Evolutionary conservation across 1,140 invertebrate genomes (phyloP), one percentile per base, ranked within the genome.

Genomic region (Zaprionus gabonicus): DNA sequence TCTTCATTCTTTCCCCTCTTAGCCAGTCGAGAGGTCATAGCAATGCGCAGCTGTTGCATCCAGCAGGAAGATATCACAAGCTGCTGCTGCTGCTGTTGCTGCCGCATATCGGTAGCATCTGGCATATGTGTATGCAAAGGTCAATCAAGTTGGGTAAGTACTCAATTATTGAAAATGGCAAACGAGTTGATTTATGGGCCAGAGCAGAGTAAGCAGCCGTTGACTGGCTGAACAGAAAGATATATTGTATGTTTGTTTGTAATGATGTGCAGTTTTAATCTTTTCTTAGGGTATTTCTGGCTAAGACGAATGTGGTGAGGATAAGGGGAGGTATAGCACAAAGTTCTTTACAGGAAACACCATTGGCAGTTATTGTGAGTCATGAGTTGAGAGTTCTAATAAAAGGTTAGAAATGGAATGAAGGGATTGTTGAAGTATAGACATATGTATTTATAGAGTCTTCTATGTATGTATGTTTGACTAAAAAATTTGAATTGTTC

Each of bases 41-140:
- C 15, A 27, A 31, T 17, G 2, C 7, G 46, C 38, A 71, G 44
- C 36, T 49, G 38, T 51, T 56, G 25, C 10, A 58, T 23, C 51
- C 10, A 55, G 51, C 23, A 38, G 12, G 31, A 27, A 53, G 28
- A 27, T 67, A 17, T 13, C n/a, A 12, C 17, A 2, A 34, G 27
- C 31, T 49, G 20, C 51, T 7, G 15, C 6, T 57, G 9, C 13
- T n/a, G 12, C 1, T 51, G 17, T 20, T 12, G n/a, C n/a, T 57
- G 9, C 20, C 1, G 17, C 31, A n/a, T 34, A 46, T 25, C 25
- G 20, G 41, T 41, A 51, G 28, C 72, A 69, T 66, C 51, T 78
- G 69, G 59, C 65, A 44, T 63, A 63, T 82, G 80, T 74, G 53
- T 78, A 60, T 58, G 80, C 25, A 80, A 80, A 82, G 81, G 81